These are phyloP conservation scores for Nerophis lumbriciformis DNA, from an alignment of 2,113 vertebrate species.

Conservation along the genomic window DNA sequence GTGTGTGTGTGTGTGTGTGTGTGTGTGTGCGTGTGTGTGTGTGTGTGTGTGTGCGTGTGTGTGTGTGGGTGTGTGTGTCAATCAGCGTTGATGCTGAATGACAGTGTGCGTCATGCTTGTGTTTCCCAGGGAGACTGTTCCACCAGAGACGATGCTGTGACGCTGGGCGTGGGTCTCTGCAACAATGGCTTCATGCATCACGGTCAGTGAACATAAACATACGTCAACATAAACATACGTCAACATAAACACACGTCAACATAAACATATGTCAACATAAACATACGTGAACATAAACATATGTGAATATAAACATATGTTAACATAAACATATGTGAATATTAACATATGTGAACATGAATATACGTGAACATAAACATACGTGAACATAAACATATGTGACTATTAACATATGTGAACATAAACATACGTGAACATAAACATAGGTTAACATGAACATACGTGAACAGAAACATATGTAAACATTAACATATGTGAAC, in stretches of 20 bases:
- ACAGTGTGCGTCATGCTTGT: conserved; percentile 50
- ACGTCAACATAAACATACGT: background rate
- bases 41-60: background rate
- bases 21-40: too few relatives aligned
- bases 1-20: background rate
- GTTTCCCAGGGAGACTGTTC: conserved; percentile 89
- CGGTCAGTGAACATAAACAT: conserved; percentile 70
- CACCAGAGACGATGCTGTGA: conserved; percentile 91
- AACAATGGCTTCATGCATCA: conserved; percentile 99
- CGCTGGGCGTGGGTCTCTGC: conserved; percentile 91
- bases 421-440: too few relatives aligned
- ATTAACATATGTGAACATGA: too few relatives aligned
- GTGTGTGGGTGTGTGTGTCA: conserved; percentile 16
- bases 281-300: background rate
- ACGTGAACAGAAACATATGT: too few relatives aligned
- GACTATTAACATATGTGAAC: too few relatives aligned
- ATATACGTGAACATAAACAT: too few relatives aligned
- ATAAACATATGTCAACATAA: too few relatives aligned
- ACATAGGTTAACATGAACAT: too few relatives aligned
- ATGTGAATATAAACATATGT: too few relatives aligned
- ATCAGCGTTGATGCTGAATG: conserved; percentile 39
- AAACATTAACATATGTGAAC: too few relatives aligned
- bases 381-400: too few relatives aligned
- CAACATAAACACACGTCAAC: background rate
- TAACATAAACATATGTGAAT: too few relatives aligned